phyloP scores from a whole-genome alignment of 2,888 invertebrate species.

The Allophyes oxyacanthae region DNA sequence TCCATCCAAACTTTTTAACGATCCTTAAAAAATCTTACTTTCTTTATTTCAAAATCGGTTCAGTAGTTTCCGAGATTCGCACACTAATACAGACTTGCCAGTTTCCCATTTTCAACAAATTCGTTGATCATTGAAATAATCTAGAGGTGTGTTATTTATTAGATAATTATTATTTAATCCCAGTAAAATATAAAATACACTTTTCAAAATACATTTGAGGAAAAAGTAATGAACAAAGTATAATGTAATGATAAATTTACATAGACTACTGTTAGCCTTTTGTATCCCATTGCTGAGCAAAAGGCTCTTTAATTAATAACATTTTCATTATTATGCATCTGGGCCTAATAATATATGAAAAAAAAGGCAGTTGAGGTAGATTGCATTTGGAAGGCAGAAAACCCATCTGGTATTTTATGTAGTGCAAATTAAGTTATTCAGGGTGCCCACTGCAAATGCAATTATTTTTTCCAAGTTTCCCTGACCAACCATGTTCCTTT shows the following conservation, averaged over 20 bases:
- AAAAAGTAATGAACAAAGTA: not conserved
- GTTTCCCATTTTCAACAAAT: constrained; percentile 30
- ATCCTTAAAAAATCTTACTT: not conserved
- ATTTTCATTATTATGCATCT: no score
- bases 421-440: no score
- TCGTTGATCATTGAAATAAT: constrained; percentile 12
- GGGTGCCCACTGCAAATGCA: no score
- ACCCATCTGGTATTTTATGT: no score
- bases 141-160: not conserved
- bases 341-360: no score
- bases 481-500: no score
- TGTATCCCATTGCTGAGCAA: no score
- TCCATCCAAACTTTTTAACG: no score
- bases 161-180: constrained; percentile 1
- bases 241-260: constrained; percentile 11
- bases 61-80: not conserved
- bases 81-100: not conserved
- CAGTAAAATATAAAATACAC: constrained; percentile 7
- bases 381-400: no score
- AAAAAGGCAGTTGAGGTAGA: no score
- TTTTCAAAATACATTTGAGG: not conserved
- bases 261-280: not conserved
- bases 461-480: no score
- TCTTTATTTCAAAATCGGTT: not conserved
- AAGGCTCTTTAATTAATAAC: no score